Conservation (phyloP, 2,888 invertebrate genomes). For the Nemurella pictetii region DNA sequence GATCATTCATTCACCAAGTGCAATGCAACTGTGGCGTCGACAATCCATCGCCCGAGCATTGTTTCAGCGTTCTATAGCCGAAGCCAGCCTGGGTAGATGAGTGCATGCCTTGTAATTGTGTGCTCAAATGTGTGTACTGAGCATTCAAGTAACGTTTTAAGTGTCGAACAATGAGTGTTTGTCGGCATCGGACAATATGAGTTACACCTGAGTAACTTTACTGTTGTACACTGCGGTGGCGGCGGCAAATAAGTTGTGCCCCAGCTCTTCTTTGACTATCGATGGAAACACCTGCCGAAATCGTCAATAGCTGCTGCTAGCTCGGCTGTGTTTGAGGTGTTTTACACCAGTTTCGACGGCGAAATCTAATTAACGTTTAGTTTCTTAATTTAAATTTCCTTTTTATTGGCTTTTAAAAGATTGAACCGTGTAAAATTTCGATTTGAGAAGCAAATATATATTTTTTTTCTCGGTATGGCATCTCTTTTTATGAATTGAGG, state of each 20-base stretch:
- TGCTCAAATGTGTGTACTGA: conserved; percentile 7
- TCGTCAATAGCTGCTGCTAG: background rate
- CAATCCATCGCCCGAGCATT: no score
- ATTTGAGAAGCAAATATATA: background rate
- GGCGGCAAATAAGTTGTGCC: background rate
- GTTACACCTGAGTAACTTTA: conserved; percentile 18
- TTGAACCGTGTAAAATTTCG: background rate
- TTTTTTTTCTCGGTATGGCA: background rate
- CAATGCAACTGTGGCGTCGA: background rate
- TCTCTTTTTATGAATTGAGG: background rate
- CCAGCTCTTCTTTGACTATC: background rate
- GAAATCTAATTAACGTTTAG: background rate
- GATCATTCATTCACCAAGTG: background rate
- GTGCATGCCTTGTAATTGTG: conserved; percentile 13
- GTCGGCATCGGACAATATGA: conserved; percentile 5
- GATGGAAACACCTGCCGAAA: background rate
- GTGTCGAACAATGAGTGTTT: conserved; percentile 12
- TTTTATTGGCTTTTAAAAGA: background rate
- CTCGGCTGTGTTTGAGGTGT: background rate
- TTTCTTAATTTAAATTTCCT: background rate
- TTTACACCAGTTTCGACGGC: background rate
- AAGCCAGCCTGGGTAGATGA: no score
- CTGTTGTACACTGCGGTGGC: background rate
- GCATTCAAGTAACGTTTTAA: conserved; percentile 7
- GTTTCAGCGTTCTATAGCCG: conserved; percentile 3